Base-by-base conservation (phyloP, 1,140 invertebrate species). In the Eufriesea mexicana region DNA sequence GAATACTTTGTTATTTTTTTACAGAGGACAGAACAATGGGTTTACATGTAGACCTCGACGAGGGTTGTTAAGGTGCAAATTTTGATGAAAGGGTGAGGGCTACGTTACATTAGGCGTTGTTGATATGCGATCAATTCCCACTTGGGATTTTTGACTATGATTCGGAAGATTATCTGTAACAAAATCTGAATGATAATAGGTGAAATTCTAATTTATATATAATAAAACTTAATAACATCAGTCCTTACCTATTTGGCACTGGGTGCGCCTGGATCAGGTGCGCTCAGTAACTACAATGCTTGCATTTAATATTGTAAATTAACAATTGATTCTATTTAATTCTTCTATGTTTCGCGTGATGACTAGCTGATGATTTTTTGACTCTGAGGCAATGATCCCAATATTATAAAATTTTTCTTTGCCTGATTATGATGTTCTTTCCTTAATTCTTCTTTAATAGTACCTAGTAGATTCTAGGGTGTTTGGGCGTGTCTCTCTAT, bases 401-500 rank as follows among this genome's bases (percentile, higher is more conserved):
- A 90, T 90, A 90, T 90, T 77, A 77, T 62, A 28, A 80, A 90
- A 83, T 74, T 86, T 80, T 87, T 71, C 83, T 84, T 76, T 89
- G 72, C 86, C 83, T 84, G 83, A 79, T 87, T 79, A 84, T 83
- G 89, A 85, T 89, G 79, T 84, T 89, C 71, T 83, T 72, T 57
- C 57, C 72, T 83, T 85, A 18, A 25, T 73, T 81, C 83, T 79
- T 35, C 80, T 91, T 85, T 62, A 90, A 86, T 72, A 61, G 35
- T 91, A 87, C 89, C 88, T 89, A 89, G 80, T 84, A 84, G 79
- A 62, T 88, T 74, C 86, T 84, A 84, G 71, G 84, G 79, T 82
- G 77, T 84, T 84, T 78, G 86, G 79, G 75, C 85, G 89, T 90
- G 86, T 88, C 92, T 93, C 92, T 96, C 96, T 98, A 98, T 97